Evolutionary conservation across 2,888 invertebrate species (phyloP).

Genomic region (Erannis defoliaria): DNA sequence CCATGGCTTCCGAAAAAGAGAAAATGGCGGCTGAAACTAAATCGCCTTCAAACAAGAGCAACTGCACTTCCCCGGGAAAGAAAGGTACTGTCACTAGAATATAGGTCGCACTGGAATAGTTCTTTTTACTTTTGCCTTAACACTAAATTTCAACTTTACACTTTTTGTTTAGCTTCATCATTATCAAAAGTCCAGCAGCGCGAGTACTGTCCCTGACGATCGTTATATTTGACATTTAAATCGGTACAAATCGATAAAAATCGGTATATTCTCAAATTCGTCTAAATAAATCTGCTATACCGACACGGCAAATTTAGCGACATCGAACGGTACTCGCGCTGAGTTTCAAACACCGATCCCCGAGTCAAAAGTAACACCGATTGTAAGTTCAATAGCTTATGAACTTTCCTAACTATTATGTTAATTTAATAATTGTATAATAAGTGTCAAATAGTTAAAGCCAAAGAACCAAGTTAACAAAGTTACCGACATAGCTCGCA

Average conservation of each 20-base stretch:
- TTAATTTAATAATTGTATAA: not conserved
- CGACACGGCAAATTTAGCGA: no score
- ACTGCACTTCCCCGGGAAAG: constrained; percentile 82
- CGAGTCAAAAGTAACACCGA: not conserved
- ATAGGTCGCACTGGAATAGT: constrained; percentile 16
- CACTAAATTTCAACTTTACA: not conserved
- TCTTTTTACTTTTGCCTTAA: not conserved
- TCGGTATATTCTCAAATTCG: no score
- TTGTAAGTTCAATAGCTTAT: not conserved
- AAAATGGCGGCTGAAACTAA: constrained; percentile 82
- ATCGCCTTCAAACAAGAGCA: constrained; percentile 80
- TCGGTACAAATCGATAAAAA: no score
- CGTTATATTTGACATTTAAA: no score
- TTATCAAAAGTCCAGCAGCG: no score
- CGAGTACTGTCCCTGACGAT: no score
- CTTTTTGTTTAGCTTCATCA: not conserved
- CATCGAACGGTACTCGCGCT: no score
- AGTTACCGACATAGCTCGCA: no score
- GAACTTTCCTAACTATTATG: not conserved
- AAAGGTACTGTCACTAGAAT: constrained; percentile 70
- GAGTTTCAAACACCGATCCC: no score
- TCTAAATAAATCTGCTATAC: no score
- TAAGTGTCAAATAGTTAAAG: constrained; percentile 4
- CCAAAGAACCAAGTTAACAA: no score
- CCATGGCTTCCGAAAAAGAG: constrained; percentile 81